phyloP scores from a whole-genome alignment of 53 echinoderm and acorn worm species.

The Echinarachnius parma region DNA sequence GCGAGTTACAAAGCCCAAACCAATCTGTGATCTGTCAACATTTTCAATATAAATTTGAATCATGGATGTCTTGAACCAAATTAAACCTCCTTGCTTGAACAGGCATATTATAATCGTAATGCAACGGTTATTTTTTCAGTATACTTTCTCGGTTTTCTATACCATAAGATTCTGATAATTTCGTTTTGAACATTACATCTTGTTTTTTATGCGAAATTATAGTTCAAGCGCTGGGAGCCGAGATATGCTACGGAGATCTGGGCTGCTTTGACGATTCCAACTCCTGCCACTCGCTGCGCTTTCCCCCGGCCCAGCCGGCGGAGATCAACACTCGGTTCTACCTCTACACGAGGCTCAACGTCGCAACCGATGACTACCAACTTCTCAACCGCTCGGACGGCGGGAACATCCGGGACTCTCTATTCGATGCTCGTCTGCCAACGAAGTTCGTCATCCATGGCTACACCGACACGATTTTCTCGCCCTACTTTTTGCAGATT shows the following conservation, averaged over 20 bases:
- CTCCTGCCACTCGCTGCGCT: constrained; percentile 56
- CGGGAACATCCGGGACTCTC: constrained; percentile 13
- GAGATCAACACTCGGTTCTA: constrained; percentile 66
- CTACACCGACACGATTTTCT: constrained; percentile 64
- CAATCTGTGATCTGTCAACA: no score
- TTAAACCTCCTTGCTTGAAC: no score
- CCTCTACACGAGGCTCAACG: constrained; percentile 49
- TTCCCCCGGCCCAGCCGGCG: constrained; percentile 66
- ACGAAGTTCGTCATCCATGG: constrained; percentile 76
- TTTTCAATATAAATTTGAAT: no score
- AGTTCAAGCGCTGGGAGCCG: constrained; percentile 10
- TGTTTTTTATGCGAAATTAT: no score
- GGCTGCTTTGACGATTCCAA: constrained; percentile 68
- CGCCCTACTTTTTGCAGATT: constrained; percentile 35
- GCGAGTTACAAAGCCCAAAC: no score
- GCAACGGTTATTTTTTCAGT: no score
- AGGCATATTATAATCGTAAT: no score
- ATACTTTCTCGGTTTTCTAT: no score
- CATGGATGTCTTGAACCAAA: no score
- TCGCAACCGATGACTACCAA: background rate
- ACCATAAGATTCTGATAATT: no score
- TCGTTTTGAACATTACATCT: no score
- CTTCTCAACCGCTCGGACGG: constrained; percentile 21
- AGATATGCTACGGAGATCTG: constrained; percentile 67
- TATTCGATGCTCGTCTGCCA: constrained; percentile 20